A percentile compares a stretch with the other conserved stretches of the same genome.
Conservation (phyloP, 2,888 invertebrate species). For the Pterostichus niger region DNA sequence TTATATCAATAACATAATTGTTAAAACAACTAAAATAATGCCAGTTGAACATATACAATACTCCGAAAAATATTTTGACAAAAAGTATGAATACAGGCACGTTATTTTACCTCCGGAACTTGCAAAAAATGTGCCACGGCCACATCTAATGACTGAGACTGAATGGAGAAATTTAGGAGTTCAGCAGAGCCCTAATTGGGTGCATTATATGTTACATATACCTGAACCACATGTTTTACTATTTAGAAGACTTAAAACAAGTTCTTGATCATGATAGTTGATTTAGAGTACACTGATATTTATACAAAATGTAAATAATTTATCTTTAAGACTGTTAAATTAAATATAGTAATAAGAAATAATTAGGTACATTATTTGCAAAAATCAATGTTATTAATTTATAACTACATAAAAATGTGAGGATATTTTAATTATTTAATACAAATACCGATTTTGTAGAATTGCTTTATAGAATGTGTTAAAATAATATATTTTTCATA, state of each 20-base stretch:
- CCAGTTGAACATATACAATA: constrained; percentile 93
- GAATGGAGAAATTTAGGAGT: constrained; percentile 97
- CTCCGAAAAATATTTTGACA: constrained; percentile 94
- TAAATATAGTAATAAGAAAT: background rate
- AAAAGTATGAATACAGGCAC: constrained; percentile 94
- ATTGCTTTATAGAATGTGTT: background rate
- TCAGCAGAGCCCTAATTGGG: constrained; percentile 95
- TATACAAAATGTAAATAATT: background rate
- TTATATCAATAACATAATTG: too few relatives aligned
- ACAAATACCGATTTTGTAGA: background rate
- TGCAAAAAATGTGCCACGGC: constrained; percentile 91
- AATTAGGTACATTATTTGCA: too few relatives aligned
- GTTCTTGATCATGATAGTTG: constrained; percentile 67
- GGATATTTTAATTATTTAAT: background rate
- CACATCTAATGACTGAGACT: constrained; percentile 94
- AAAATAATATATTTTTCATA: background rate
- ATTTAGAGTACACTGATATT: background rate
- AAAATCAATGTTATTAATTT: too few relatives aligned
- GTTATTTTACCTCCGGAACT: constrained; percentile 93
- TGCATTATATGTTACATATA: constrained; percentile 94
- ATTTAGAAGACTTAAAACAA: constrained; percentile 82
- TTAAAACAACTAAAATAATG: constrained; percentile 76
- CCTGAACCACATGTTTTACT: constrained; percentile 94
- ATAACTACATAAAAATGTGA: too few relatives aligned
- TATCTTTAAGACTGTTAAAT: background rate